These are phyloP conservation scores for Therioaphis trifolii DNA, from an alignment of 2,888 invertebrate species.

Conservation along the genomic window DNA sequence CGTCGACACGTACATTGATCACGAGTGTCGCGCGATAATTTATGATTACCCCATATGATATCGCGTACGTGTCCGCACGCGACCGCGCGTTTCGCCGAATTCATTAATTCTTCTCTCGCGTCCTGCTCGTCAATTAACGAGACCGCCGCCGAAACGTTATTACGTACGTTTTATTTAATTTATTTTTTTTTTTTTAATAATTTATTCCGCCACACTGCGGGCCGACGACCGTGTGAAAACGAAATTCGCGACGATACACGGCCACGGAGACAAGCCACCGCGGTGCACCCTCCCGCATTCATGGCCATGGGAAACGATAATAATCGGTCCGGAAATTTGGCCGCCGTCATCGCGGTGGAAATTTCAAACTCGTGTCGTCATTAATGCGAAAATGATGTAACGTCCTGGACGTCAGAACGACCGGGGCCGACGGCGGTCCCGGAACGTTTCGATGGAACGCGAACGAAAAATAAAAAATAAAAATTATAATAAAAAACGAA, in stretches of 20 bases:
- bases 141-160: too few relatives aligned
- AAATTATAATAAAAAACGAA: too few relatives aligned
- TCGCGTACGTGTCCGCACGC: too few relatives aligned
- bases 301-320: conserved; percentile 25
- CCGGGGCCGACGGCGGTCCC: neutral
- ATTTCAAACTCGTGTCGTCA: conserved; percentile 7
- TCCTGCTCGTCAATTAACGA: too few relatives aligned
- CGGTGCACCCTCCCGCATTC: neutral
- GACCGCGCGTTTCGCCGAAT: too few relatives aligned
- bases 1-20: too few relatives aligned
- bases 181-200: too few relatives aligned
- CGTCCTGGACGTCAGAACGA: neutral
- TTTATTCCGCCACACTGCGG: neutral
- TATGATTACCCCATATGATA: too few relatives aligned
- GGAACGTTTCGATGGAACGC: neutral
- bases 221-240: neutral
- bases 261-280: neutral
- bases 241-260: neutral
- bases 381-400: conserved; percentile 18
- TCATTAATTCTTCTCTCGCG: too few relatives aligned
- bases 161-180: too few relatives aligned
- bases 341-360: neutral
- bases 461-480: neutral
- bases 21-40: too few relatives aligned
- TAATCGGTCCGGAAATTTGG: neutral